Evolutionary conservation across 2,113 vertebrate genomes (phyloP).

Genomic region (Semnornis frantzii): DNA sequence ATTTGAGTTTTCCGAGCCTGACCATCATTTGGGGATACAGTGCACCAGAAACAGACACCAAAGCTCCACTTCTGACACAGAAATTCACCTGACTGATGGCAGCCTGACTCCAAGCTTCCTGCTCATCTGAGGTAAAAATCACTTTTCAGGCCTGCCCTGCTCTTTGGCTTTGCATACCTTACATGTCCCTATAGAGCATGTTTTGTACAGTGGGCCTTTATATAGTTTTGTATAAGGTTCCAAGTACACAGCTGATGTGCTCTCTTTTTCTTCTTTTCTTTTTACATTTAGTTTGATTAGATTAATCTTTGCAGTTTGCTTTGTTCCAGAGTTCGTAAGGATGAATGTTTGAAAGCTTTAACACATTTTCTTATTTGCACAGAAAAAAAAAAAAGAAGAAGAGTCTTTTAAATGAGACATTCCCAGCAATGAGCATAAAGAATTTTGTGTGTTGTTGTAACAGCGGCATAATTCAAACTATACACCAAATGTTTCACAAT

Average conservation of each 20-base stretch:
- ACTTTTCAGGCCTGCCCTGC: constrained; percentile 27
- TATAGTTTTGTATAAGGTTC: background rate
- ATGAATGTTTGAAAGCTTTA: constrained; percentile 28
- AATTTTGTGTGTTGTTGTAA: background rate
- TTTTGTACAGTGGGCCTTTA: constrained; percentile 50
- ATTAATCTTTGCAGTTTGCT: constrained; percentile 60
- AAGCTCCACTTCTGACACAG: constrained; percentile 44
- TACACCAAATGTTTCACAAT: constrained; percentile 15
- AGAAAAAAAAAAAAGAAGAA: background rate
- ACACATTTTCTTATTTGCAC: constrained; percentile 2
- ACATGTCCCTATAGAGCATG: constrained; percentile 24
- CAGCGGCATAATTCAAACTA: constrained; percentile 1
- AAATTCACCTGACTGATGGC: constrained; percentile 60
- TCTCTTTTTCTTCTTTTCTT: background rate
- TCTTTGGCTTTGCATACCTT: constrained; percentile 44
- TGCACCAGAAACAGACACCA: constrained; percentile 27
- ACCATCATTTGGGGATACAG: background rate
- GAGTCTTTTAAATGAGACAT: background rate
- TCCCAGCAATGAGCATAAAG: background rate
- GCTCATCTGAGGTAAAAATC: constrained; percentile 61
- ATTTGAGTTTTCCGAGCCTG: background rate
- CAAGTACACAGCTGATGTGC: background rate
- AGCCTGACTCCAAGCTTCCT: constrained; percentile 27
- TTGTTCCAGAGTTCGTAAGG: constrained; percentile 47
- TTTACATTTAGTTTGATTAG: background rate